Evolutionary conservation across 2,113 vertebrate species (phyloP).

Genomic region (Malaclemys terrapin): DNA sequence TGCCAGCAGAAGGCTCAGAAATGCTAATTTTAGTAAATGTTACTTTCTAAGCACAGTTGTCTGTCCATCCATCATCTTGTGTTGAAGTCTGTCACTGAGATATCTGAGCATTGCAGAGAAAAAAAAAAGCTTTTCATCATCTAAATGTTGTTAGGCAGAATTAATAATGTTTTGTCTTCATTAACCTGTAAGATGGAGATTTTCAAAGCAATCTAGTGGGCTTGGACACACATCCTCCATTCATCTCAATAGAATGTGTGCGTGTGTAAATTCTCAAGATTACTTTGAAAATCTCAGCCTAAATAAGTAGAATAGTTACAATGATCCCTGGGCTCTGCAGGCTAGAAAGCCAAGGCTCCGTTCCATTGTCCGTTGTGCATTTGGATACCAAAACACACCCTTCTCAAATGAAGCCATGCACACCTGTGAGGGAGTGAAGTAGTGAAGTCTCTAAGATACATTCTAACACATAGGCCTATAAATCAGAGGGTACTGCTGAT

Average conservation of each 20-base stretch:
- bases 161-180: not conserved
- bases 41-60: not conserved
- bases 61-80: not conserved
- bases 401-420: not conserved
- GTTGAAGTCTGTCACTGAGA: not conserved
- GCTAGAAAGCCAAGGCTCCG: not conserved
- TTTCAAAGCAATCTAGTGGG: not conserved
- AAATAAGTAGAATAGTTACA: not conserved
- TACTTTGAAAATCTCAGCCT: not conserved
- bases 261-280: not conserved
- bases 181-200: not conserved
- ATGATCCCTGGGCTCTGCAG: not conserved
- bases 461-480: not conserved
- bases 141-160: not conserved
- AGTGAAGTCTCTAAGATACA: not conserved
- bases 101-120: not conserved
- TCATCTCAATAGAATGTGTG: not conserved
- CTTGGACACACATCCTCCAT: not conserved
- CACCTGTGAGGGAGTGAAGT: fast-evolving
- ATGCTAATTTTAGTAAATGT: not conserved
- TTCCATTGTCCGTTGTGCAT: fast-evolving
- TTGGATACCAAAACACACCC: not conserved
- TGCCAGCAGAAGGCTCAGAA: not conserved
- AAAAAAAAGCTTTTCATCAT: not conserved
- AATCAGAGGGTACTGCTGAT: not conserved